phyloP scores from a whole-genome alignment of 2,888 invertebrate genomes.

The Drosophila demipolita region DNA sequence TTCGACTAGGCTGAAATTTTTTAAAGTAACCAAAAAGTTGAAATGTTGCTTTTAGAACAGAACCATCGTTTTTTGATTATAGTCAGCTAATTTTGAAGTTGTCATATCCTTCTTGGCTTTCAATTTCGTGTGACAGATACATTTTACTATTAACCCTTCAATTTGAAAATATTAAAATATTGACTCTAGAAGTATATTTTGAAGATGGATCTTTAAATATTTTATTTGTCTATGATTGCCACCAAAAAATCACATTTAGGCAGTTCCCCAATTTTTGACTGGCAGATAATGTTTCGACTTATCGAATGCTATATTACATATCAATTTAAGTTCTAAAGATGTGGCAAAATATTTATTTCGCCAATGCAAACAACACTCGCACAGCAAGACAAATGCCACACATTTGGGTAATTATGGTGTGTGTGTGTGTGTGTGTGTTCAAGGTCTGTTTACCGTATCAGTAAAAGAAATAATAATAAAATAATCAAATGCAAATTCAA shows the following conservation, averaged over 20 bases:
- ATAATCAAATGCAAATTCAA: slow-evolving; percentile 52
- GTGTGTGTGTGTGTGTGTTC: slow-evolving; percentile 12
- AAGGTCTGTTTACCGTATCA: slow-evolving; percentile 26
- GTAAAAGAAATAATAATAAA: not conserved
- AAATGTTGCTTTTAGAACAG: not conserved
- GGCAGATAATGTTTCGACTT: not conserved
- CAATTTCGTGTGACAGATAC: no score
- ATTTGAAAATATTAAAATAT: not conserved
- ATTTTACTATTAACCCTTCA: not conserved
- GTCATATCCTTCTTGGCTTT: not conserved
- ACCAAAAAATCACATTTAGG: not conserved
- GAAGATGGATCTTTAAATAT: not conserved
- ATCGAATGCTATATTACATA: not conserved
- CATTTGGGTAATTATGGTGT: not conserved
- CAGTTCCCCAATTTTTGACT: not conserved
- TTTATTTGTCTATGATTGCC: no score
- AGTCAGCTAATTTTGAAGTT: not conserved
- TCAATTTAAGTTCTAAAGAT: not conserved
- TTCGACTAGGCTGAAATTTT: not conserved
- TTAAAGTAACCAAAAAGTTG: not conserved
- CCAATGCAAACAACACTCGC: slow-evolving; percentile 31
- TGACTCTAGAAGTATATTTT: not conserved
- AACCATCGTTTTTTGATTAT: not conserved
- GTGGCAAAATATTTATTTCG: slow-evolving; percentile 34
- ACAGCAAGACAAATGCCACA: slow-evolving; percentile 25